A percentile compares a stretch with the other conserved stretches of the same genome.
These are phyloP conservation scores for Rhinophrynus dorsalis DNA, from an alignment of 2,797 vertebrate species.

Conservation along the genomic window DNA sequence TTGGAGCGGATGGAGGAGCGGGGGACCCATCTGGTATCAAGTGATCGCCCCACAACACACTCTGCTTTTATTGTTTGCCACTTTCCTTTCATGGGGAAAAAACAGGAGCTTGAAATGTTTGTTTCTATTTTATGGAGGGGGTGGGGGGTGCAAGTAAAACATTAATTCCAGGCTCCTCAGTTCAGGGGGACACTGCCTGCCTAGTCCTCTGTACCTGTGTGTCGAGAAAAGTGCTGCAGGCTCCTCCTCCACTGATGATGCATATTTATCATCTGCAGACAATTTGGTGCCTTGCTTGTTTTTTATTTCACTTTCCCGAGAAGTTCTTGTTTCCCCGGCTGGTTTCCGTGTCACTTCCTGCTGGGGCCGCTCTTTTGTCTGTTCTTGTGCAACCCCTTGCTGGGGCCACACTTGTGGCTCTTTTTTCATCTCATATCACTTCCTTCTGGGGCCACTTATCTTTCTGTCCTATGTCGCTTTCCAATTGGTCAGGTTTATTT, in stretches of 20 bases:
- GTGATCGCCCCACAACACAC: constrained; percentile 87
- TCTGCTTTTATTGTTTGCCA: constrained; percentile 77
- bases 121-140: constrained; percentile 68
- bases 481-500: too few relatives aligned
- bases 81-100: constrained; percentile 72
- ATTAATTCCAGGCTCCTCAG: constrained; percentile 35
- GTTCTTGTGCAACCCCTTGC: constrained; percentile 15
- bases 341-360: constrained; percentile 36
- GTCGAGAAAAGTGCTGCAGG: constrained; percentile 4
- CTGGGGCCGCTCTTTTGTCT: constrained; percentile 14
- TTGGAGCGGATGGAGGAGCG: constrained; percentile 71
- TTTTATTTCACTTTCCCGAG: constrained; percentile 62
- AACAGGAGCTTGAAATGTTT: constrained; percentile 86
- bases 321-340: constrained; percentile 43
- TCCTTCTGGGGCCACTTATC: not conserved
- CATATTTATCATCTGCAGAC: constrained; percentile 85
- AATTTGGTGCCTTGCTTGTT: constrained; percentile 99
- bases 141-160: constrained; percentile 36
- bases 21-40: constrained; percentile 73
- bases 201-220: constrained; percentile 6
- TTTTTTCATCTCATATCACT: not conserved
- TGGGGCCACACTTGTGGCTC: not conserved
- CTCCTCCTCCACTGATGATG: constrained; percentile 44
- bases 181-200: constrained; percentile 28
- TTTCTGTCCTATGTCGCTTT: not conserved